A percentile compares a stretch with the other conserved stretches of the same genome.
phyloP scores from a whole-genome alignment of 2,113 vertebrate genomes.

The Albula goreensis region DNA sequence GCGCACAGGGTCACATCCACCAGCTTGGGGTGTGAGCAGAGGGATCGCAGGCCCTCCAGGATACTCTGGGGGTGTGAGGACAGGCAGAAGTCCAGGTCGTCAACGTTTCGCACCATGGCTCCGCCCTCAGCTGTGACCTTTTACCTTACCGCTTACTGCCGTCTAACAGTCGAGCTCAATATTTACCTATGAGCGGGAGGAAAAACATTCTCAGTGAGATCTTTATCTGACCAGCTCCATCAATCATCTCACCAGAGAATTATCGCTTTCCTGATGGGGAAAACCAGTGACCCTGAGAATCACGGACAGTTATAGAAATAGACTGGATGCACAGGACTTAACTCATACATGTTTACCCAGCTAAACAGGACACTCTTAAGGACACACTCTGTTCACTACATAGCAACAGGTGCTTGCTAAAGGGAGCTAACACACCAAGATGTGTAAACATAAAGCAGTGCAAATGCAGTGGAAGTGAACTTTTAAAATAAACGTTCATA shows the following conservation, averaged over 20 bases:
- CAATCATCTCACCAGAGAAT: not conserved
- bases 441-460: not conserved
- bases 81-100: slow-evolving; percentile 90
- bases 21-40: slow-evolving; percentile 83
- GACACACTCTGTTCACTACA: not conserved
- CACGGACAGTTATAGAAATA: slow-evolving; percentile 10
- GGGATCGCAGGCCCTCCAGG: slow-evolving; percentile 81
- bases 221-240: not conserved
- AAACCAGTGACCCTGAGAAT: not conserved
- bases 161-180: slow-evolving; percentile 21
- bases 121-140: not conserved
- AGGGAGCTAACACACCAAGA: slow-evolving; percentile 17
- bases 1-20: slow-evolving; percentile 83
- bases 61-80: slow-evolving; percentile 85
- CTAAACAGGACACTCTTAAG: slow-evolving; percentile 16
- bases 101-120: slow-evolving; percentile 88
- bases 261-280: not conserved
- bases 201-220: slow-evolving; percentile 28
- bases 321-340: slow-evolving; percentile 1
- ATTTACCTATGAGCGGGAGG: slow-evolving; percentile 47
- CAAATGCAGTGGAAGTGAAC: not conserved
- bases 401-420: slow-evolving; percentile 20
- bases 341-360: slow-evolving; percentile 25
- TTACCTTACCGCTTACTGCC: slow-evolving; percentile 10
- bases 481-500: too few species aligned